Evolutionary conservation across 2,888 invertebrate genomes (phyloP), one percentile per base, ranked within the genome.

Genomic region (Ptychoptera contaminata): DNA sequence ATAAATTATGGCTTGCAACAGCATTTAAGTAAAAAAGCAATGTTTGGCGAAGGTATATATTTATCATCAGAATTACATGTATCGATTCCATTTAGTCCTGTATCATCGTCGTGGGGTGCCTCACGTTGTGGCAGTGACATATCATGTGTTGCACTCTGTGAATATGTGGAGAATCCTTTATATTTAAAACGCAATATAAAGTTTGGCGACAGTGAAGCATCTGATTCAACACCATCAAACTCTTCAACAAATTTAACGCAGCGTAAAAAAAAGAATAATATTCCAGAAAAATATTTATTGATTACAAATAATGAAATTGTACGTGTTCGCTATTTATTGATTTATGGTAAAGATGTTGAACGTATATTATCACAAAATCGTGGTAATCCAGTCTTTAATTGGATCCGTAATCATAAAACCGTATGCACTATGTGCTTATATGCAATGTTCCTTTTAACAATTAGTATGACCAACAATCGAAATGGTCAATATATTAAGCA

Each of bases 121-220:
- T 86, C 86, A 54, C 64, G 72, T 47, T 71, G 86, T 42, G 88
- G 88, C 2, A 73, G 76, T n/a, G 74, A 78, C 50, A 66, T 86
- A 42, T 79, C 83, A 36, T 81, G 83, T 57, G 70, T 88, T 40
- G 86, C 85, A 2, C 65, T 88, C 48, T 83, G 87, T 64, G 84
- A 90, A 67, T 74, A 85, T 43, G 73, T 87, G 40, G 74, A 83
- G 61, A 76, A 83, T 56, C 74, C 77, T 2, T 72, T 75, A 44
- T 72, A 72, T 50, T 72, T 76, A 7, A 70, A 71, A 55, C 71
- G 70, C 51, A 71, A 71, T 51, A 70, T 68, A 55, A 51, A 52
- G 34, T 49, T 23, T 23, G 23, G 23, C 3, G 23, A 23, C 23
- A 23, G 45, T 45, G 34, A 12, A 12, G 12, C 23, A 7, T 23